These are phyloP conservation scores for Urocyon cinereoargenteus DNA, from an alignment of 2,797 vertebrate species.

Conservation along the genomic window DNA sequence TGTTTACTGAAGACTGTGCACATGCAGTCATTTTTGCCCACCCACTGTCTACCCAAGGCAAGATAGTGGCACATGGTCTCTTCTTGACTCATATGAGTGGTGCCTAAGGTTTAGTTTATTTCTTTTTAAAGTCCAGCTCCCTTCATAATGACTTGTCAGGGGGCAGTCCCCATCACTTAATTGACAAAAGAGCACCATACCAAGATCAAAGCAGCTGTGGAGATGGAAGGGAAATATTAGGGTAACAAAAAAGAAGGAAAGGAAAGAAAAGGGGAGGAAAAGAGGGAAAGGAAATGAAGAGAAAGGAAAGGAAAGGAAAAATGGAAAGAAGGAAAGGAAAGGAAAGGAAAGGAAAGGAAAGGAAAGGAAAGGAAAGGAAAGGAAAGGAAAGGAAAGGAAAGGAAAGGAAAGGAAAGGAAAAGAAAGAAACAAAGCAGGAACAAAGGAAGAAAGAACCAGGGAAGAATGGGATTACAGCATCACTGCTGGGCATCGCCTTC, in stretches of 20 bases:
- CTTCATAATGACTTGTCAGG: constrained; percentile 46
- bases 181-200: constrained; percentile 66
- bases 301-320: constrained; percentile 82
- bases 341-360: constrained; percentile 82
- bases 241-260: constrained; percentile 81
- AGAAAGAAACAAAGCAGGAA: constrained; percentile 67
- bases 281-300: constrained; percentile 84
- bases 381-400: constrained; percentile 81
- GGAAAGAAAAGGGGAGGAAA: constrained; percentile 81
- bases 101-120: constrained; percentile 71
- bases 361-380: constrained; percentile 78
- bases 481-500: neutral
- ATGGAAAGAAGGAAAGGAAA: constrained; percentile 80
- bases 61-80: constrained; percentile 4
- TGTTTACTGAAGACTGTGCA: constrained; percentile 47
- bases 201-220: constrained; percentile 80
- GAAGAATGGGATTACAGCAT: neutral
- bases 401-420: neutral
- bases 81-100: neutral
- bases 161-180: constrained; percentile 43
- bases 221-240: constrained; percentile 82
- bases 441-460: neutral
- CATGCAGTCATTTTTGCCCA: constrained; percentile 47
- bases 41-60: constrained; percentile 38
- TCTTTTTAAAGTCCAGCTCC: constrained; percentile 65